Percentiles rank a stretch among this genome's conserved stretches.
Evolutionary conservation across 2,113 vertebrate genomes (phyloP).

Genomic region (Calyptomena viridis): DNA sequence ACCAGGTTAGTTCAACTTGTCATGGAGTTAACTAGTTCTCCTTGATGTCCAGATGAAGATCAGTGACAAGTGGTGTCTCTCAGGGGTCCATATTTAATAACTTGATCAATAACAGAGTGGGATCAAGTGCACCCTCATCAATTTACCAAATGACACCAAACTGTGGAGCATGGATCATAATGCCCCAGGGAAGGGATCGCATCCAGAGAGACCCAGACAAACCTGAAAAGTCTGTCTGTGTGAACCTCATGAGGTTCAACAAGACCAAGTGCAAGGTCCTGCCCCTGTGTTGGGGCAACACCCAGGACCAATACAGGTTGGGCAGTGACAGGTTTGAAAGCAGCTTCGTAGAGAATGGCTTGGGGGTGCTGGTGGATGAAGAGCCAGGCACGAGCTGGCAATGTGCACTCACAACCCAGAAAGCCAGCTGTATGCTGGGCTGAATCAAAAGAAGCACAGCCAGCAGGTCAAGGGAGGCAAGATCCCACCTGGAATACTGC

Average conservation of each 20-base stretch:
- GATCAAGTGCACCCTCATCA: not conserved
- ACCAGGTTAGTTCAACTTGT: not conserved
- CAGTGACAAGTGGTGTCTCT: not conserved
- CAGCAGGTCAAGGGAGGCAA: not conserved
- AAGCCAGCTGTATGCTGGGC: not conserved
- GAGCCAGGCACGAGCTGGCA: not conserved
- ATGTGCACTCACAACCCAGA: not conserved
- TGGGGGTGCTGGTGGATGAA: not conserved
- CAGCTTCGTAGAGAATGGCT: not conserved
- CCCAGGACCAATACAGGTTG: not conserved
- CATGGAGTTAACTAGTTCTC: not conserved
- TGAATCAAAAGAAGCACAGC: not conserved
- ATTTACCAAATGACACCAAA: not conserved
- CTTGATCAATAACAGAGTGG: not conserved
- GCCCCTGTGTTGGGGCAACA: not conserved
- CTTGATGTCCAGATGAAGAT: not conserved
- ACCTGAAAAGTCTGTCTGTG: too few relatives aligned
- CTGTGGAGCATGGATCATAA: not conserved
- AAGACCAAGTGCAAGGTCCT: not conserved
- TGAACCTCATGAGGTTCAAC: not conserved
- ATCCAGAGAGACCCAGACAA: not conserved
- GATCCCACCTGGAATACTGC: not conserved
- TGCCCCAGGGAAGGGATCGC: too few relatives aligned
- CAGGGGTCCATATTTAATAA: not conserved
- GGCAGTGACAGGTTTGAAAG: not conserved